Evolutionary conservation across 2,113 vertebrate genomes (phyloP), one percentile per base, ranked within the genome.

Genomic region (Illadopsis cleaveri): DNA sequence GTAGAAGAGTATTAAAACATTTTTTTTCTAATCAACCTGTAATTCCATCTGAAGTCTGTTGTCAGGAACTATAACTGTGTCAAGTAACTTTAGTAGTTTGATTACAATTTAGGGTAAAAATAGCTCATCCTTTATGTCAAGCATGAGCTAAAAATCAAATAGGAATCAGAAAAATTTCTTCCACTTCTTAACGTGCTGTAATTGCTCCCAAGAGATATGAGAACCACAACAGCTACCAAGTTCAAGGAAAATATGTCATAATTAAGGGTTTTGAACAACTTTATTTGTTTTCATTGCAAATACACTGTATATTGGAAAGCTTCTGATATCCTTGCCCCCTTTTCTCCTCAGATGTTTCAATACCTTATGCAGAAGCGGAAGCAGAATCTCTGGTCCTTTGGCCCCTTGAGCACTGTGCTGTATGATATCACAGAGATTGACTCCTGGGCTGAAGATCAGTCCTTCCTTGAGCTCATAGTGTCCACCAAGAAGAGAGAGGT

Each of bases 351-450:
- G 99, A 98, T 98, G 81, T 99, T 99, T 94, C 99, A 99, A 90
- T 99, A 99, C 90, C 95, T 99, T 50, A 98, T 99, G 92, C 99
- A 99, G 90, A 99, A 98, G 87, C 97, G 99, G 76, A 98, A 98
- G 25, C 96, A 98, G 23, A 95, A 98, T 62, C 99, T 99, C 93
- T 99, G 98, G 99, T 98, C 97, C 7, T 98, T 98, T 45, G 99
- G 99, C 15, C 98, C 99, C 1, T 48, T 99, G 93, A 98, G 97
- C 35, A 99, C 99, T 64, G 97, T 98, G 47, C 98, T 99, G 15
- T 99, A 99, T 6, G 99, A 99, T 97, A 98, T 99, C 89, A 99
- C 98, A 0, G 99, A 99, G 97, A 99, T 99, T 15, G 99, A 99
- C 90, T 99, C 99, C 15, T 99, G 99, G 98, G 98, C 98, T 7